Evolutionary conservation across 1,140 invertebrate genomes (phyloP).

Genomic region (Bombus waltoni): DNA sequence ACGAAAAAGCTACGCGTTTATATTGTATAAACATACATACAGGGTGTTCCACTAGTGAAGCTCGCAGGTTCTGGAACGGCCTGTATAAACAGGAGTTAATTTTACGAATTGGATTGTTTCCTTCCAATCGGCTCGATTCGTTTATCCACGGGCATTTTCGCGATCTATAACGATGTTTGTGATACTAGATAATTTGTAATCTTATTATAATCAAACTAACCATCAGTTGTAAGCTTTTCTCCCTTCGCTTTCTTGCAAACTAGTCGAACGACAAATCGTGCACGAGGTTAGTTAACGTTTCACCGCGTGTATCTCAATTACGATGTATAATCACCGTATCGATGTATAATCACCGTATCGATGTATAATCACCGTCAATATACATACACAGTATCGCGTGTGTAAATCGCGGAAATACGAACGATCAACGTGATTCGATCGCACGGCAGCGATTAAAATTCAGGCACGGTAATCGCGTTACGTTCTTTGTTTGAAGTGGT

Average conservation of each 20-base stretch:
- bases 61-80: no score
- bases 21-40: no score
- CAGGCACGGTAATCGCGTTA: not conserved
- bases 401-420: not conserved
- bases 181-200: conserved; percentile 5
- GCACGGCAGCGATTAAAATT: not conserved
- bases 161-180: not conserved
- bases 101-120: no score
- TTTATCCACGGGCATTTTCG: conserved; percentile 7
- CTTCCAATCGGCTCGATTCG: conserved; percentile 13
- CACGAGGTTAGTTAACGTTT: not conserved
- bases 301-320: not conserved
- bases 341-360: not conserved
- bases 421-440: no score
- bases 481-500: not conserved
- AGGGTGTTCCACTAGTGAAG: no score
- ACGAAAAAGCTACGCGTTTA: not conserved
- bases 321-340: not conserved
- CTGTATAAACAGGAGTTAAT: not conserved
- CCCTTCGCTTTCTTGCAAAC: not conserved
- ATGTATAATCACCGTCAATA: not conserved
- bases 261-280: not conserved
- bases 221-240: not conserved
- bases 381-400: not conserved
- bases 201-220: not conserved